These are phyloP conservation scores for Aphrophora alni DNA, from an alignment of 2,888 invertebrate genomes.

Conservation along the genomic window DNA sequence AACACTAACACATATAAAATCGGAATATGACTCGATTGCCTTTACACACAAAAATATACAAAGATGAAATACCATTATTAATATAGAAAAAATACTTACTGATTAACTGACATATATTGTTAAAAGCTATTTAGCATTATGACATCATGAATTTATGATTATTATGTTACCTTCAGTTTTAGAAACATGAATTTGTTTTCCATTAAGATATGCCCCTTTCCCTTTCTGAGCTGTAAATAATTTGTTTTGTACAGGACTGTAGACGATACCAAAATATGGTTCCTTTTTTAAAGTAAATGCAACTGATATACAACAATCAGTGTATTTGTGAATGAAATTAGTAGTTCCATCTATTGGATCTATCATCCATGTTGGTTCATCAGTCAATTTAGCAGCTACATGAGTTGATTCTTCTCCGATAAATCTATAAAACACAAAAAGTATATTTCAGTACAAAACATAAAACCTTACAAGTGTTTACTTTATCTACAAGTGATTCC, in stretches of 20 bases:
- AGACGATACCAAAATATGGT: constrained; percentile 83
- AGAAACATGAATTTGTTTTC: constrained; percentile 74
- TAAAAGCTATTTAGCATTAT: too few relatives aligned
- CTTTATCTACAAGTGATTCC: too few relatives aligned
- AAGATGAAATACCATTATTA: too few relatives aligned
- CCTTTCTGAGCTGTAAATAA: constrained; percentile 87
- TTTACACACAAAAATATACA: too few relatives aligned
- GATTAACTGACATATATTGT: too few relatives aligned
- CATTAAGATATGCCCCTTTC: constrained; percentile 90
- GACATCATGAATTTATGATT: too few relatives aligned
- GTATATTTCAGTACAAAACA: too few relatives aligned
- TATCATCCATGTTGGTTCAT: constrained; percentile 96
- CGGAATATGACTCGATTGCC: too few relatives aligned
- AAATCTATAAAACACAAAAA: constrained; percentile 64
- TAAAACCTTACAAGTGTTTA: too few relatives aligned
- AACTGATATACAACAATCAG: constrained; percentile 88
- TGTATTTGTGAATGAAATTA: constrained; percentile 95
- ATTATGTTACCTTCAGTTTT: constrained; percentile 64
- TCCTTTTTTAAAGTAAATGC: constrained; percentile 77
- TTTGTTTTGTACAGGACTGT: constrained; percentile 88
- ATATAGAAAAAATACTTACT: too few relatives aligned
- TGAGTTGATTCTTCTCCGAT: constrained; percentile 88
- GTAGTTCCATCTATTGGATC: constrained; percentile 99
- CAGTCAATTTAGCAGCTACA: constrained; percentile 70
- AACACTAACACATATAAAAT: too few relatives aligned